Conservation (phyloP, 2,113 vertebrate genomes). For the Xiphophorus couchianus region DNA sequence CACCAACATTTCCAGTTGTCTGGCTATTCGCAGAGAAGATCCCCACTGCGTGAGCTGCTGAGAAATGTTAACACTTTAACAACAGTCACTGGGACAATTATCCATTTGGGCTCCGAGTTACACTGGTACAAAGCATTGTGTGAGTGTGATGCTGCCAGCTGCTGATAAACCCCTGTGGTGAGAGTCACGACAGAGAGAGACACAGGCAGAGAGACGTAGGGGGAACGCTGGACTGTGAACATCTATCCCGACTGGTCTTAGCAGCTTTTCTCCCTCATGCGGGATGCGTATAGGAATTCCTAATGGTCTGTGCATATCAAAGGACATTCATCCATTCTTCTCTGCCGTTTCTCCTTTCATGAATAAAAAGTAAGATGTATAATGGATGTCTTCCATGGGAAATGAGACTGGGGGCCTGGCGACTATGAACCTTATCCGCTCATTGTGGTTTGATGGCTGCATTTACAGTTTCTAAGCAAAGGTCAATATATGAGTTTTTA, state of each 20-base stretch:
- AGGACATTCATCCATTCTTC: slow-evolving; percentile 34
- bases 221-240: slow-evolving; percentile 28
- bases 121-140: slow-evolving; percentile 56
- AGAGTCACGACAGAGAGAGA: slow-evolving; percentile 61
- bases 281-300: slow-evolving; percentile 35
- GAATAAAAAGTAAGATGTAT: slow-evolving; percentile 31
- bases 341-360: slow-evolving; percentile 30
- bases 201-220: slow-evolving; percentile 15
- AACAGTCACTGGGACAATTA: slow-evolving; percentile 69
- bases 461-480: slow-evolving; percentile 38
- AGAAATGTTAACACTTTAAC: slow-evolving; percentile 69
- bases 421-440: slow-evolving; percentile 25
- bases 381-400: slow-evolving; percentile 44
- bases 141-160: slow-evolving; percentile 63
- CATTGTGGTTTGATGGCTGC: slow-evolving; percentile 39
- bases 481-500: slow-evolving; percentile 5
- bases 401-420: slow-evolving; percentile 13
- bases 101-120: slow-evolving; percentile 59
- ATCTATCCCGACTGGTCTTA: slow-evolving; percentile 40
- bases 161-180: slow-evolving; percentile 74
- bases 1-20: slow-evolving; percentile 61
- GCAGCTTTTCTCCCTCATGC: slow-evolving; percentile 44
- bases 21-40: slow-evolving; percentile 57
- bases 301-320: slow-evolving; percentile 33
- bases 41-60: slow-evolving; percentile 60